Evolutionary conservation across 2,797 vertebrate species (phyloP).

Genomic region (Alca torda): DNA sequence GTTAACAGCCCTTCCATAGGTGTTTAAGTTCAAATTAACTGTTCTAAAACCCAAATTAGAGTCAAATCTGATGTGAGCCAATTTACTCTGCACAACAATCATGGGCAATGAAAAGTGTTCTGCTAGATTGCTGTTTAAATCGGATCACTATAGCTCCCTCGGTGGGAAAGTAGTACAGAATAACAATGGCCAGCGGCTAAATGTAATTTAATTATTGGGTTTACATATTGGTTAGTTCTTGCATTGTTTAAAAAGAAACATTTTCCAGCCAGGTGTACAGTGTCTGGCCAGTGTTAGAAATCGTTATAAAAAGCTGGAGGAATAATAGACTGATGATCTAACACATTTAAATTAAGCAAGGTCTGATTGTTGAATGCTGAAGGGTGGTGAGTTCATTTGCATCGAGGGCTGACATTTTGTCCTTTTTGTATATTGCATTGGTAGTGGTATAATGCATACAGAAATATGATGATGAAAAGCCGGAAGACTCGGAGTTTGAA

Average conservation of each 20-base stretch:
- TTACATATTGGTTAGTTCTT: conserved; percentile 42
- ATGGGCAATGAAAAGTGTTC: conserved; percentile 51
- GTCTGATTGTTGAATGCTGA: conserved; percentile 23
- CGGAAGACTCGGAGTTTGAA: not conserved
- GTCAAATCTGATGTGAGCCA: conserved; percentile 63
- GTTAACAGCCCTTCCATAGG: conserved; percentile 54
- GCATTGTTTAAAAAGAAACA: conserved; percentile 61
- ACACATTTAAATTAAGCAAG: conserved; percentile 23
- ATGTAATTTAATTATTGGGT: conserved; percentile 70
- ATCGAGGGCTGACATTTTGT: conserved; percentile 1
- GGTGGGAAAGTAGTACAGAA: not conserved
- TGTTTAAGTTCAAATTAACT: conserved; percentile 70
- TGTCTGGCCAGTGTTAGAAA: conserved; percentile 7
- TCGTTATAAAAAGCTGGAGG: conserved; percentile 21
- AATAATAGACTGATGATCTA: conserved; percentile 28
- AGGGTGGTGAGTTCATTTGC: conserved; percentile 39
- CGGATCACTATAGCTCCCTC: conserved; percentile 39
- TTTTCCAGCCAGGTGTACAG: conserved; percentile 49
- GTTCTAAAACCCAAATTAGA: conserved; percentile 70
- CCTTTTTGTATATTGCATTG: conserved; percentile 14
- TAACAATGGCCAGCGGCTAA: conserved; percentile 56
- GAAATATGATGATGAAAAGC: conserved; percentile 27
- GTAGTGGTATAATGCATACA: conserved; percentile 1
- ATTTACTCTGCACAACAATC: conserved; percentile 54
- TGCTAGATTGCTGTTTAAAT: conserved; percentile 58